These are phyloP conservation scores for Mesorhabditis spiculigera DNA, from an alignment of 2,888 invertebrate species.

Conservation along the genomic window DNA sequence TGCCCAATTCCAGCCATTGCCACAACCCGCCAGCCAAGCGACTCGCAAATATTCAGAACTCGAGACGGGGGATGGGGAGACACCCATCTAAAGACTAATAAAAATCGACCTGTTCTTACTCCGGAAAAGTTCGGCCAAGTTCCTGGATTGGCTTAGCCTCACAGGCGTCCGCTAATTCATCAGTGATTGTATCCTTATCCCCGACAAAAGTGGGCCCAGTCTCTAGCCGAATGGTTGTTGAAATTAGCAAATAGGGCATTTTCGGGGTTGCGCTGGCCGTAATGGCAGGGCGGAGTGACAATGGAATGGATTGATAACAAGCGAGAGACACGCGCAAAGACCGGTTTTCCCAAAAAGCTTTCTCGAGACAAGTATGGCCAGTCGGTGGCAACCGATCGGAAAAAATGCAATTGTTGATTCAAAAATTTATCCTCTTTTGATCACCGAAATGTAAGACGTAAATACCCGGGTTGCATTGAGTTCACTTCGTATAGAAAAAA, in stretches of 20 bases:
- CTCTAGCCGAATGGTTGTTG: conserved; percentile 61
- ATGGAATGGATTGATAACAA: too few relatives aligned
- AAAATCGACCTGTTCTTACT: conserved; percentile 7
- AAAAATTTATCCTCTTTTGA: too few relatives aligned
- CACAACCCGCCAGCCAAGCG: conserved; percentile 60
- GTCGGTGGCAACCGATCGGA: too few relatives aligned
- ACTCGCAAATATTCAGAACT: conserved; percentile 62
- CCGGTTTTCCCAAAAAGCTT: too few relatives aligned
- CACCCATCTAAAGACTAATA: background rate
- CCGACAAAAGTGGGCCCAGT: conserved; percentile 63
- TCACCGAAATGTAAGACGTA: too few relatives aligned
- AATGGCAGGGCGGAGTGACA: too few relatives aligned
- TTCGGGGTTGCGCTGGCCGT: too few relatives aligned
- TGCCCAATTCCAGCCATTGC: conserved; percentile 63
- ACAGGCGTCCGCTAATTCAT: conserved; percentile 58
- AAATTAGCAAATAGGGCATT: conserved; percentile 56
- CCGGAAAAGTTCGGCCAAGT: conserved; percentile 36
- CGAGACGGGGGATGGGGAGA: conserved; percentile 59
- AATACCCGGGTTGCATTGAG: too few relatives aligned
- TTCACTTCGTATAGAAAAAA: too few relatives aligned
- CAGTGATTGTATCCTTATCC: conserved; percentile 61
- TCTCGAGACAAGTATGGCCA: too few relatives aligned
- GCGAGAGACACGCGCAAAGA: too few relatives aligned
- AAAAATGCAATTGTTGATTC: too few relatives aligned
- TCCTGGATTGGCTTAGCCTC: conserved; percentile 32